phyloP scores from a whole-genome alignment of 2,797 vertebrate genomes.

The Anguilla megastoma region DNA sequence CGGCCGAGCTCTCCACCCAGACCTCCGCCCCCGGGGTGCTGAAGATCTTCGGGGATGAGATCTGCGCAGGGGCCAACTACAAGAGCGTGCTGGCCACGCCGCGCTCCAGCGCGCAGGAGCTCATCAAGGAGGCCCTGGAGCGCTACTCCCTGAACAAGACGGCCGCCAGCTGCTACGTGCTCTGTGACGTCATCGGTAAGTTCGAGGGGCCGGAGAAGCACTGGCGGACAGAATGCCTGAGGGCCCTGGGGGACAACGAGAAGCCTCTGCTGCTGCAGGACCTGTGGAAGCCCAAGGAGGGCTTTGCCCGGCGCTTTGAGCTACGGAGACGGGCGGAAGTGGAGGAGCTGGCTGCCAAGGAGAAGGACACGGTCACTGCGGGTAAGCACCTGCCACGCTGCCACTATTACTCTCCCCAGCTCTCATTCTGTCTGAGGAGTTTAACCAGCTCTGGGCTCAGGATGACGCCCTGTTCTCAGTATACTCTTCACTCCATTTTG shows the following conservation, averaged over 20 bases:
- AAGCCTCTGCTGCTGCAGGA: conserved; percentile 92
- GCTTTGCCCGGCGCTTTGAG: conserved; percentile 87
- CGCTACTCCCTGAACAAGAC: conserved; percentile 87
- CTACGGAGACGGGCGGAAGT: conserved; percentile 84
- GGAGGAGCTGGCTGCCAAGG: conserved; percentile 85
- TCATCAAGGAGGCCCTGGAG: conserved; percentile 91
- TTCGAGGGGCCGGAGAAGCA: conserved; percentile 70
- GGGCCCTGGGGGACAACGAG: conserved; percentile 86
- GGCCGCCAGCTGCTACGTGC: conserved; percentile 75
- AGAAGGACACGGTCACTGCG: conserved; percentile 91
- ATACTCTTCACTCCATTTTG: background rate
- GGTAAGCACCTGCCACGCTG: conserved; percentile 70
- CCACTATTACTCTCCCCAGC: background rate
- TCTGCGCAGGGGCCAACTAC: conserved; percentile 89
- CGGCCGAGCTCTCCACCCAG: conserved; percentile 90
- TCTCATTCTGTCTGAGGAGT: background rate
- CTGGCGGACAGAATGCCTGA: conserved; percentile 85
- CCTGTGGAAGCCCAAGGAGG: conserved; percentile 92
- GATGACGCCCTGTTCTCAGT: background rate
- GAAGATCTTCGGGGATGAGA: conserved; percentile 92
- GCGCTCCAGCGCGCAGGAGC: conserved; percentile 83
- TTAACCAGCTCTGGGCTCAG: background rate
- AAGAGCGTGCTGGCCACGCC: conserved; percentile 93
- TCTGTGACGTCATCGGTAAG: conserved; percentile 89
- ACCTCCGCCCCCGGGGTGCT: conserved; percentile 89